Percentiles rank a stretch among this genome's conserved stretches.
phyloP scores from a whole-genome alignment of 1,140 invertebrate species.

The Sarcophaga bullata region DNA sequence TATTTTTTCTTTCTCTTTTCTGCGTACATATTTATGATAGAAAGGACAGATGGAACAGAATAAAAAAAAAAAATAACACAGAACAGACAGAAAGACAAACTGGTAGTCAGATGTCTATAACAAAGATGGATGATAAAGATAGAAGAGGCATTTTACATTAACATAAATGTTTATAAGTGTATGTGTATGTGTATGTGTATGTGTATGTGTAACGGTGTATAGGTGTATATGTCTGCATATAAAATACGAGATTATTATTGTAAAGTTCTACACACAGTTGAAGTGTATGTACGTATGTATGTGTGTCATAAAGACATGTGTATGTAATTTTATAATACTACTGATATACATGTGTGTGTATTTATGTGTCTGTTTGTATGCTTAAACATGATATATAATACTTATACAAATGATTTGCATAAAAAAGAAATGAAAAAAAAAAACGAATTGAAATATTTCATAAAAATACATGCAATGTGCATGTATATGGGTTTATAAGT shows the following conservation, averaged over 20 bases:
- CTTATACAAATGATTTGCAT: slow-evolving; percentile 5
- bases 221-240: neutral
- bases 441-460: too few relatives aligned
- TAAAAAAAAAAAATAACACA: too few relatives aligned
- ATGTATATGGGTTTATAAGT: too few relatives aligned
- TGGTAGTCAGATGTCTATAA: neutral
- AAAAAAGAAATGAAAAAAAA: neutral
- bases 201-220: neutral
- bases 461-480: too few relatives aligned
- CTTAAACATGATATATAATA: neutral
- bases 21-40: too few relatives aligned
- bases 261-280: too few relatives aligned
- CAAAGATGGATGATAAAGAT: neutral
- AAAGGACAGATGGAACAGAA: too few relatives aligned
- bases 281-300: too few relatives aligned
- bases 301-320: too few relatives aligned
- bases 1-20: too few relatives aligned
- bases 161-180: neutral
- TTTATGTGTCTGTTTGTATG: neutral
- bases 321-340: too few relatives aligned
- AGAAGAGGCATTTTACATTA: neutral
- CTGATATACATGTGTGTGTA: neutral
- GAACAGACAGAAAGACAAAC: neutral
- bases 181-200: neutral
- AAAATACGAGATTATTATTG: neutral